Conservation (phyloP, 2,797 vertebrate species). For the Mionectes olivaceus region DNA sequence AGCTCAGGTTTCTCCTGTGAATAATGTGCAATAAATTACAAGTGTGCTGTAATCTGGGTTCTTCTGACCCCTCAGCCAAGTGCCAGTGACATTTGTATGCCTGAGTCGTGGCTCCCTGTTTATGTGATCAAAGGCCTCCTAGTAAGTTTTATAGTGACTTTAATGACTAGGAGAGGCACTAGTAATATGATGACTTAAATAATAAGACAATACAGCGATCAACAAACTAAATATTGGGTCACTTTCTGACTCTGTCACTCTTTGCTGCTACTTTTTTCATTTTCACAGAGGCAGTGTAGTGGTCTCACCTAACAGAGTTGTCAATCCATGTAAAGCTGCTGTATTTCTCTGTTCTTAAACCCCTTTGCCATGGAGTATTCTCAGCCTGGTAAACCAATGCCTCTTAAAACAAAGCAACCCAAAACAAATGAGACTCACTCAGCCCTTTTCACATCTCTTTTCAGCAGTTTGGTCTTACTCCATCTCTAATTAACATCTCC, state of each 20-base stretch:
- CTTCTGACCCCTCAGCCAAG: not conserved
- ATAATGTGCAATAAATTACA: not conserved
- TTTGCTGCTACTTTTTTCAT: not conserved
- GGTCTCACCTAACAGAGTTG: not conserved
- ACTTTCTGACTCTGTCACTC: not conserved
- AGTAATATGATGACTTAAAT: not conserved
- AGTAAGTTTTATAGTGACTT: not conserved
- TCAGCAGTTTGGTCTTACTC: not conserved
- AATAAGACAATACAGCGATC: not conserved
- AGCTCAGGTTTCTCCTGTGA: not conserved
- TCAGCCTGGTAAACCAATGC: not conserved
- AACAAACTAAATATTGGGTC: not conserved
- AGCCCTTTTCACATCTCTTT: not conserved
- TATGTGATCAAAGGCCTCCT: not conserved
- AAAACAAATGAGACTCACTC: not conserved
- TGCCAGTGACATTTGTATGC: not conserved
- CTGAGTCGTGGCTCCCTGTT: not conserved
- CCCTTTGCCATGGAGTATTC: not conserved
- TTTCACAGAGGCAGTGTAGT: not conserved
- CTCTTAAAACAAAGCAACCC: not conserved
- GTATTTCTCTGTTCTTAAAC: not conserved
- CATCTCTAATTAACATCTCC: not conserved
- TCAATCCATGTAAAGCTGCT: not conserved
- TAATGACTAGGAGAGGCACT: not conserved
- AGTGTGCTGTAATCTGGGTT: not conserved